Percentiles rank a stretch among this genome's conserved stretches.
These are phyloP conservation scores for Caenorhabditis drosophilae DNA, from an alignment of 2,888 invertebrate genomes.

Conservation along the genomic window DNA sequence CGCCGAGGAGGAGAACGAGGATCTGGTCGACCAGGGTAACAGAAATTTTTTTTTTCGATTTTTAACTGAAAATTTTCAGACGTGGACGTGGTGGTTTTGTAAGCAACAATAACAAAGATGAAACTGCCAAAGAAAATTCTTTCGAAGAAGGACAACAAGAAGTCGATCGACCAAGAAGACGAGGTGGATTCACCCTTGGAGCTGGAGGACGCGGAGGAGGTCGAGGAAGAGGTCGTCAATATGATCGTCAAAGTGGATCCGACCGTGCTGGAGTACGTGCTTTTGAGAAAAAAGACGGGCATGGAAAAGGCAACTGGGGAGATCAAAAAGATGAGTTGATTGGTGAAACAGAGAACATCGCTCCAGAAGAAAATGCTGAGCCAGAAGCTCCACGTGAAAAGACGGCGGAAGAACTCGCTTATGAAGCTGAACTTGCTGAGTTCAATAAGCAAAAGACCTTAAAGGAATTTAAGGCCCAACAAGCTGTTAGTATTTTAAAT, in stretches of 20 bases:
- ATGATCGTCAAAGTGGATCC: conserved; percentile 64
- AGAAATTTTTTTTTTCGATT: neutral
- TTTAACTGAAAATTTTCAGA: conserved; percentile 23
- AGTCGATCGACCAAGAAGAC: conserved; percentile 41
- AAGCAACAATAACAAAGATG: conserved; percentile 16
- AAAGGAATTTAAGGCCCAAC: conserved; percentile 57
- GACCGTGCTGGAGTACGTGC: conserved; percentile 63
- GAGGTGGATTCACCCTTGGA: conserved; percentile 41
- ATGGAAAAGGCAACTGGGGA: conserved; percentile 70
- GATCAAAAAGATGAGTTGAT: conserved; percentile 60
- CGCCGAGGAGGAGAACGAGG: conserved; percentile 49
- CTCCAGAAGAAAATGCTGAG: conserved; percentile 41
- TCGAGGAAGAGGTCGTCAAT: conserved; percentile 50
- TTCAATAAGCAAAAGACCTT: conserved; percentile 65
- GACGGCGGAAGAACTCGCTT: conserved; percentile 56
- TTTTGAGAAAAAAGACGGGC: conserved; percentile 67
- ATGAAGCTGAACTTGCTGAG: conserved; percentile 47
- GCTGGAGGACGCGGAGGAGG: conserved; percentile 38
- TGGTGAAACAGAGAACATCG: conserved; percentile 55
- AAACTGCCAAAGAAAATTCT: conserved; percentile 27
- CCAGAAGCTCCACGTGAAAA: conserved; percentile 55
- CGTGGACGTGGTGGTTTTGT: conserved; percentile 46
- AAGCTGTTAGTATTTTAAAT: conserved; percentile 21
- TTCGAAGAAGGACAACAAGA: conserved; percentile 29
- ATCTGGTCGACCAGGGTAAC: conserved; percentile 36